Base-by-base conservation (phyloP, 2,113 vertebrate genomes). In the Uropsilus gracilis region DNA sequence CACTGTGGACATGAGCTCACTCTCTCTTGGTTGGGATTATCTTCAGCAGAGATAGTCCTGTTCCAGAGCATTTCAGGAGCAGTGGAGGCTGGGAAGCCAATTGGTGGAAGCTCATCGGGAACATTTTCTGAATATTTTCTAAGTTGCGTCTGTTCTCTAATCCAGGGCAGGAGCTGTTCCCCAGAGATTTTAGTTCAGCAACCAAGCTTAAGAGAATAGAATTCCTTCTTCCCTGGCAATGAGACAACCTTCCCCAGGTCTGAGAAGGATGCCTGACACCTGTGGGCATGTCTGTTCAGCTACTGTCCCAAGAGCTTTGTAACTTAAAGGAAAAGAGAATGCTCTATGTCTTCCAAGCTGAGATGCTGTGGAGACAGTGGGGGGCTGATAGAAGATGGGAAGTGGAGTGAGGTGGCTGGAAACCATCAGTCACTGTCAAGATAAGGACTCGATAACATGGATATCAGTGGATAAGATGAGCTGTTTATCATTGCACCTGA, bases 381-480 rank as follows among this genome's bases (percentile, higher is more conserved):
- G 63, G 14, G 32, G 46, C 77, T 28, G 61, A 5, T 16, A 16
- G 37, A 22, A 82, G 86, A 66, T 63, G 61, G 82, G 96, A 94
- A 82, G 81, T 66, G 76, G 92, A 6, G 11, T 20, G 24, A 59
- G 22, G 22, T 17, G 46, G 46, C 46, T 48, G 66, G 16, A 0
- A 12, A 9, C 3, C 3, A 30, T 83, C 46, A 3, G 83, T 50
- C 30, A 8, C 81, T 20, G 13, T 80, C 72, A 81, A 34, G 68
- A 34, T 1, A 1, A 1, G 75, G 4, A 34, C 57, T 11, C 3
- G 42, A 14, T 2, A 16, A 13, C n/a, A 1, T 39, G 1, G 3
- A 18, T 26, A 57, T 55, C 42, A 28, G 20, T 0, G 2, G 28
- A 37, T 1, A 0, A 26, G 42, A 46, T 37, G 22, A 44, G 44